Evolutionary conservation across 2,113 vertebrate species (phyloP).

Genomic region (Lipotes vexillifer): DNA sequence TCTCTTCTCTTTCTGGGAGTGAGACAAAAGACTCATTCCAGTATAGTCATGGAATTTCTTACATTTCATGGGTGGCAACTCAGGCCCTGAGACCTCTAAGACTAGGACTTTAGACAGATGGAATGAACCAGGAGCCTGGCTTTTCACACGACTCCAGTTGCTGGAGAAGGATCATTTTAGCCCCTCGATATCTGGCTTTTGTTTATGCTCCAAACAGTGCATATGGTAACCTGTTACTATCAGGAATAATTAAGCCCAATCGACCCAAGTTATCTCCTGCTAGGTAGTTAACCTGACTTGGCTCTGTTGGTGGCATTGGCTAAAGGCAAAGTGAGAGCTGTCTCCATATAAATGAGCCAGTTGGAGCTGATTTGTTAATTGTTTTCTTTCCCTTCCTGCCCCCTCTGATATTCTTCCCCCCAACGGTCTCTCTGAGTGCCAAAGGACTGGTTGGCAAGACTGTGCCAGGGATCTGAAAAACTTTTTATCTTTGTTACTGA

Average conservation of each 20-base stretch:
- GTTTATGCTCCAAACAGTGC: slow-evolving; percentile 1
- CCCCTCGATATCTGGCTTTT: slow-evolving; percentile 3
- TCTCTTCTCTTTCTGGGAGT: not conserved
- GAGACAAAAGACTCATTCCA: not conserved
- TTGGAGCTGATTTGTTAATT: not conserved
- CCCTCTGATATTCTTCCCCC: not conserved
- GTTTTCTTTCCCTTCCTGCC: not conserved
- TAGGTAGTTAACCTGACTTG: slow-evolving; percentile 60
- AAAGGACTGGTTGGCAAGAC: not conserved
- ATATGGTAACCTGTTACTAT: slow-evolving; percentile 33
- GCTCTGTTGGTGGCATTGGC: slow-evolving; percentile 34
- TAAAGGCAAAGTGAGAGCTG: not conserved
- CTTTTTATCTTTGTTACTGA: slow-evolving; percentile 71
- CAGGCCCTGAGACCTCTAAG: not conserved
- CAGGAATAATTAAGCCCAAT: slow-evolving; percentile 42
- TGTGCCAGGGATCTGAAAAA: not conserved
- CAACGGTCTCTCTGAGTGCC: not conserved
- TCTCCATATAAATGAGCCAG: not conserved
- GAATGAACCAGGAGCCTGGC: not conserved
- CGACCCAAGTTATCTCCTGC: slow-evolving; percentile 30
- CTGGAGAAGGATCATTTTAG: slow-evolving; percentile 10
- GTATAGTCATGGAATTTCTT: not conserved
- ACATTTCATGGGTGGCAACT: not conserved
- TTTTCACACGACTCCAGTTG: not conserved
- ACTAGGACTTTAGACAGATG: not conserved